Evolutionary conservation across 2,888 invertebrate species (phyloP).

Genomic region (Cerceris rybyensis): DNA sequence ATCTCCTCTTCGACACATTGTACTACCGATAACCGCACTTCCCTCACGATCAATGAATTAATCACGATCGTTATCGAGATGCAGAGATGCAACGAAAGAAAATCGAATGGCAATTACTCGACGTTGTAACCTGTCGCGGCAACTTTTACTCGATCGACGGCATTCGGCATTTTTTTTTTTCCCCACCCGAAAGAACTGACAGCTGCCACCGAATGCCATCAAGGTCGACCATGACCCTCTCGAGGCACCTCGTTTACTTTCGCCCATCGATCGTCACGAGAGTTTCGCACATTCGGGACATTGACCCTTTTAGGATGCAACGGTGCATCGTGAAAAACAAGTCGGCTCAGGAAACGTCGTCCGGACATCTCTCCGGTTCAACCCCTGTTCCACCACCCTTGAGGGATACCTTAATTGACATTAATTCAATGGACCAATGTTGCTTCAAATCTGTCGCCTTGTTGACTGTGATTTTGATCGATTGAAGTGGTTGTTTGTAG

Average conservation of each 20-base stretch:
- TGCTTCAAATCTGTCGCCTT: too few species aligned
- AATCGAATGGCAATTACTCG: neutral
- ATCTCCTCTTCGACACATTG: too few species aligned
- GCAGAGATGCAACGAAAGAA: neutral
- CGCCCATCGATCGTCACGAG: slow-evolving; percentile 54
- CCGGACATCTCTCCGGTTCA: neutral
- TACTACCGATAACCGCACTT: too few species aligned
- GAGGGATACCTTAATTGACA: too few species aligned
- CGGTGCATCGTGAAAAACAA: slow-evolving; percentile 1
- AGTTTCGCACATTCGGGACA: slow-evolving; percentile 51
- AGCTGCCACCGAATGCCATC: slow-evolving; percentile 53
- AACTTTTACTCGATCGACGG: neutral
- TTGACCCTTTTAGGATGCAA: slow-evolving; percentile 38
- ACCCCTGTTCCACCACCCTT: too few species aligned
- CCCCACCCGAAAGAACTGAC: slow-evolving; percentile 21
- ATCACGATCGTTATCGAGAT: neutral
- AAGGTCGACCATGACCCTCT: slow-evolving; percentile 68
- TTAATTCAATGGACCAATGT: too few species aligned
- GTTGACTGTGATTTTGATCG: too few species aligned
- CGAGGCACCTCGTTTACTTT: slow-evolving; percentile 60
- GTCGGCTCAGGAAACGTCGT: neutral
- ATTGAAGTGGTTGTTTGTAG: too few species aligned
- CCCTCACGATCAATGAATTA: too few species aligned
- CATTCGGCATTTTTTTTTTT: slow-evolving; percentile 10
- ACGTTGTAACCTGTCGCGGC: neutral